Percentiles rank a stretch among this genome's conserved stretches.
These are phyloP conservation scores for Prionchulus punctatus DNA, from an alignment of 2,888 invertebrate genomes.

Conservation along the genomic window DNA sequence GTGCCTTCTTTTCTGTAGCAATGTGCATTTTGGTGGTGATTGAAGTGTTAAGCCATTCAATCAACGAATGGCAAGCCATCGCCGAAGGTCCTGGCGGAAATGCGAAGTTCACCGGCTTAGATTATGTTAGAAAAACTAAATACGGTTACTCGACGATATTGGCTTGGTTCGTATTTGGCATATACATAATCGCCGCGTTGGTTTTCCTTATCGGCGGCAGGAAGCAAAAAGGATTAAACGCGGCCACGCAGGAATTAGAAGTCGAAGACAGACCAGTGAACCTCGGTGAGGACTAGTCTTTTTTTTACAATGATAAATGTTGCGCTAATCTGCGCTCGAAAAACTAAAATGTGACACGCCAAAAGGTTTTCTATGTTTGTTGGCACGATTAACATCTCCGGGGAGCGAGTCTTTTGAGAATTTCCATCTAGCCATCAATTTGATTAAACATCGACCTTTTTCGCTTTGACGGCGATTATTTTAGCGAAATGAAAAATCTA, in stretches of 20 bases:
- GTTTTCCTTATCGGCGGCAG: slow-evolving; percentile 63
- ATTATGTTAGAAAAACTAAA: slow-evolving; percentile 40
- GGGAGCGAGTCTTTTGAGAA: too few species aligned
- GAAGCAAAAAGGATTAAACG: slow-evolving; percentile 65
- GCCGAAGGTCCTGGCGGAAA: slow-evolving; percentile 16
- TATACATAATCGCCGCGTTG: slow-evolving; percentile 51
- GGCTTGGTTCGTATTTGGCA: slow-evolving; percentile 56
- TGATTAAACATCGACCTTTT: too few species aligned
- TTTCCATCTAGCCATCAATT: too few species aligned
- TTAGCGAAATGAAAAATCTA: too few species aligned
- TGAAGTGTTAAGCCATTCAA: slow-evolving; percentile 57
- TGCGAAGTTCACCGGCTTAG: slow-evolving; percentile 21
- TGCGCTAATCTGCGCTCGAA: too few species aligned
- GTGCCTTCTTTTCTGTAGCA: slow-evolving; percentile 40
- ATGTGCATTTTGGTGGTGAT: slow-evolving; percentile 62
- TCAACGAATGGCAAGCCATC: slow-evolving; percentile 47
- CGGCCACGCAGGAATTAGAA: slow-evolving; percentile 60
- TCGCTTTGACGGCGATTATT: too few species aligned
- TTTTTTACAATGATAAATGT: too few species aligned
- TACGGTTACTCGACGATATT: slow-evolving; percentile 44
- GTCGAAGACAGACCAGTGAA: slow-evolving; percentile 58
- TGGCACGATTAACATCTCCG: too few species aligned
- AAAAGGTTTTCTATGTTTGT: too few species aligned
- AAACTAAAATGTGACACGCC: too few species aligned
- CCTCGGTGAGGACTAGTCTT: too few species aligned